A percentile compares a stretch with the other conserved stretches of the same genome.
phyloP scores from a whole-genome alignment of 1,140 invertebrate genomes.

The Ptiloglossa arizonensis region DNA sequence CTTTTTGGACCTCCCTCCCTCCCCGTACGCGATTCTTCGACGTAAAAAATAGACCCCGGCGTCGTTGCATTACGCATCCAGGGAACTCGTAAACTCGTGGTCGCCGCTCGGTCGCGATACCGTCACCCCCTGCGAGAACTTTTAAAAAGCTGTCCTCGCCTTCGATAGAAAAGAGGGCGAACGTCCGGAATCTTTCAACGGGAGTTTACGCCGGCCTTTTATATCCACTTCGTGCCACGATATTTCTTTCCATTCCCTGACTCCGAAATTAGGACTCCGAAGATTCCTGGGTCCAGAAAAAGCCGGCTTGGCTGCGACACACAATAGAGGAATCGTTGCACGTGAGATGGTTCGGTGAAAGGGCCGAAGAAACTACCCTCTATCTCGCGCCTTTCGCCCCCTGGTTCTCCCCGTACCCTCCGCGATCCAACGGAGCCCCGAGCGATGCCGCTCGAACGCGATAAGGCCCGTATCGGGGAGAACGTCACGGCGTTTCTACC shows the following conservation, averaged over 20 bases:
- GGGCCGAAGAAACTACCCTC: slow-evolving; percentile 32
- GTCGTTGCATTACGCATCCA: not conserved
- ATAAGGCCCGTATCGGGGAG: slow-evolving; percentile 73
- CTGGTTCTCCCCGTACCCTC: slow-evolving; percentile 6
- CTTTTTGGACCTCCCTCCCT: no score
- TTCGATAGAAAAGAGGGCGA: not conserved
- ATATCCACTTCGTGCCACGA: slow-evolving; percentile 19
- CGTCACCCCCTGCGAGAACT: not conserved
- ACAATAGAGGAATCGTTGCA: slow-evolving; percentile 31
- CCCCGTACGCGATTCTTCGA: no score
- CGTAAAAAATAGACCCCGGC: no score
- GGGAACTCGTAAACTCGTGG: not conserved
- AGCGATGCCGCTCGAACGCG: slow-evolving; percentile 54
- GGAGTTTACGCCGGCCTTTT: slow-evolving; percentile 19
- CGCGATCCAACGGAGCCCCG: slow-evolving; percentile 45
- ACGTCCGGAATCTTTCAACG: not conserved
- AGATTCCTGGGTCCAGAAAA: slow-evolving; percentile 12
- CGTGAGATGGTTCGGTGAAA: slow-evolving; percentile 43
- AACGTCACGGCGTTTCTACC: slow-evolving; percentile 67
- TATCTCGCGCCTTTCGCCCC: slow-evolving; percentile 44
- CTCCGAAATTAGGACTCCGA: slow-evolving; percentile 40
- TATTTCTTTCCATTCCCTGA: slow-evolving; percentile 30
- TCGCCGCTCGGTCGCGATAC: not conserved
- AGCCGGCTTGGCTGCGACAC: slow-evolving; percentile 8
- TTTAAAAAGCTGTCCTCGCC: not conserved